Percentiles rank a stretch among this genome's conserved stretches.
Evolutionary conservation across 2,797 vertebrate species (phyloP).

Genomic region (Phrynocephalus guinanensis): DNA sequence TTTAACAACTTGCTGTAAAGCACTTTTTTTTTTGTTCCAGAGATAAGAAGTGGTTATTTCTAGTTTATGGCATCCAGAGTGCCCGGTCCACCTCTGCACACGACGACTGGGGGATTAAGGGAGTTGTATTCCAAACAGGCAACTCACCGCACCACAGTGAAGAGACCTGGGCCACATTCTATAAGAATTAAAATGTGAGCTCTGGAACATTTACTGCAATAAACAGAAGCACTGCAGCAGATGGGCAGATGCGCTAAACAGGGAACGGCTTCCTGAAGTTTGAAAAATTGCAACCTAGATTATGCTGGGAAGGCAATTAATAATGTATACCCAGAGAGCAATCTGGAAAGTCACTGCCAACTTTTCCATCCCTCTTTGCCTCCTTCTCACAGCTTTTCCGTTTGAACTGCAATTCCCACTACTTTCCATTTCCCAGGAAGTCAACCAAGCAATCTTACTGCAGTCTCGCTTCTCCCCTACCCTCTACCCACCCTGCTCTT

Average conservation of each 20-base stretch:
- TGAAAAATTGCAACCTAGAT: not conserved
- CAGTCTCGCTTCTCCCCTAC: not conserved
- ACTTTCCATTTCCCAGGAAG: not conserved
- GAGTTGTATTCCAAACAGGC: too few relatives aligned
- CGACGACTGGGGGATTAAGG: not conserved
- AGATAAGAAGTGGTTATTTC: too few relatives aligned
- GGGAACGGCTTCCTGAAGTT: not conserved
- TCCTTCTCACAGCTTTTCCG: not conserved
- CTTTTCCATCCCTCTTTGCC: not conserved
- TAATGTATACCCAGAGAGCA: conserved; percentile 5
- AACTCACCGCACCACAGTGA: not conserved
- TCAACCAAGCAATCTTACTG: not conserved
- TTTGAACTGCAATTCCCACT: not conserved
- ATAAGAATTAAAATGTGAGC: not conserved
- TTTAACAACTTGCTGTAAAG: too few relatives aligned
- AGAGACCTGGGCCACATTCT: not conserved
- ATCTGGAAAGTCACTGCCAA: not conserved
- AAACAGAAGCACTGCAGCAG: not conserved
- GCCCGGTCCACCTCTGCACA: too few relatives aligned
- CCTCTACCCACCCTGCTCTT: not conserved
- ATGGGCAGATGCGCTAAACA: not conserved
- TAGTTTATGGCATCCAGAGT: too few relatives aligned
- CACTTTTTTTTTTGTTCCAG: too few relatives aligned
- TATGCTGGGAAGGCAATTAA: not conserved
- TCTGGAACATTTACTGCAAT: not conserved